These are phyloP conservation scores for Simalia tracyae DNA, from an alignment of 2,797 vertebrate species.

Conservation along the genomic window DNA sequence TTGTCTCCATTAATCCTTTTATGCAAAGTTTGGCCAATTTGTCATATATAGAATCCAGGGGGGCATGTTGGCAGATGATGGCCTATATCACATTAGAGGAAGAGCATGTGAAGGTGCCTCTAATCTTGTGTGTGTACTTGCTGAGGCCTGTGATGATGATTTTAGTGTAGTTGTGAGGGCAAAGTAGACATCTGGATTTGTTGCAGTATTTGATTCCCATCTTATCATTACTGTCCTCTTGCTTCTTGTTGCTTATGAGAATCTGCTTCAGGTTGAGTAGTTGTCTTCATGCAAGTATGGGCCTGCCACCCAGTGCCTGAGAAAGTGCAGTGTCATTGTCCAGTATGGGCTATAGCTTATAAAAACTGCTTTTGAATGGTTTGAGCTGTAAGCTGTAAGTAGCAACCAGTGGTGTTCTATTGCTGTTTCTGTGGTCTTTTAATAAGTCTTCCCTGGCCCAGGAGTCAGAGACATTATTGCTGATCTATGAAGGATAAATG, in stretches of 20 bases:
- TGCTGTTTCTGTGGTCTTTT: background rate
- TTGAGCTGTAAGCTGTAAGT: background rate
- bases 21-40: background rate
- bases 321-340: background rate
- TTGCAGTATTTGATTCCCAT: background rate
- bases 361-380: background rate
- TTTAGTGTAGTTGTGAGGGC: background rate
- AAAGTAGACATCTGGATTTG: background rate
- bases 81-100: background rate
- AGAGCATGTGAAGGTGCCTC: background rate
- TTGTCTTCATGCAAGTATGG: background rate
- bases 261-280: background rate
- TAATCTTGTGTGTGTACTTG: background rate
- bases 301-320: background rate
- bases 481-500: background rate
- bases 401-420: background rate
- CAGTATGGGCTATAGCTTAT: background rate
- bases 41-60: background rate
- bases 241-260: background rate
- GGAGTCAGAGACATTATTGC: background rate
- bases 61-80: background rate
- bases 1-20: background rate
- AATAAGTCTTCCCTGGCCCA: background rate
- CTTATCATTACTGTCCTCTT: background rate
- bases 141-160: background rate